A percentile compares a stretch with the other conserved stretches of the same genome.
Evolutionary conservation across 2,888 invertebrate species (phyloP).

Genomic region (Phymatocera aterrima): DNA sequence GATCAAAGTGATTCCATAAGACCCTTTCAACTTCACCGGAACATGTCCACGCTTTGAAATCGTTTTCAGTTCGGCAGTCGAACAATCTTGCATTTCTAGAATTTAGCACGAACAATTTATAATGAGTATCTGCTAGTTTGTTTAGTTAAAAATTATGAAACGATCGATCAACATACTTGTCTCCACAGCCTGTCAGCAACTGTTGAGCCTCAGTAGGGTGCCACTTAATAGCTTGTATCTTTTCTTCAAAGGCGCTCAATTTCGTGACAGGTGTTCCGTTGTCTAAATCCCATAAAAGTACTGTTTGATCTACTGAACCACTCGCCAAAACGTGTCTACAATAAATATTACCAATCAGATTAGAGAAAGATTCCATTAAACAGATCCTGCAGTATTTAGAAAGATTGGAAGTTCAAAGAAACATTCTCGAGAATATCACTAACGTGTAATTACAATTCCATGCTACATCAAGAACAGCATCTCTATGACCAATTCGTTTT

Average conservation of each 20-base stretch:
- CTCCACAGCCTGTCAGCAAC: constrained; percentile 89
- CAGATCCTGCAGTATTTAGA: neutral
- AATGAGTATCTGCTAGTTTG: constrained; percentile 8
- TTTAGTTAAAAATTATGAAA: constrained; percentile 8
- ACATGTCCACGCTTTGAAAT: constrained; percentile 83
- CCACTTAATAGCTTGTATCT: constrained; percentile 91
- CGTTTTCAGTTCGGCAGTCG: constrained; percentile 83
- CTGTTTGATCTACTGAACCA: constrained; percentile 92
- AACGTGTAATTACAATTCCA: constrained; percentile 90
- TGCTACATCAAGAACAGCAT: constrained; percentile 92
- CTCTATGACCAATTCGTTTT: constrained; percentile 86
- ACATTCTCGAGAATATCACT: constrained; percentile 59
- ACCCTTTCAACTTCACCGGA: constrained; percentile 91
- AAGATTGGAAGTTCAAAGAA: neutral
- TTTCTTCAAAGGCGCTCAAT: constrained; percentile 85
- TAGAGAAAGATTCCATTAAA: neutral
- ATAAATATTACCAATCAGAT: constrained; percentile 48
- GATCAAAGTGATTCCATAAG: constrained; percentile 88
- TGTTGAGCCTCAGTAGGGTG: constrained; percentile 90
- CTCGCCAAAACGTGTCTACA: constrained; percentile 92
- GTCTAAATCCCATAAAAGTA: constrained; percentile 95
- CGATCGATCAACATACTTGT: constrained; percentile 75
- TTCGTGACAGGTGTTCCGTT: constrained; percentile 86
- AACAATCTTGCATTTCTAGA: constrained; percentile 86
- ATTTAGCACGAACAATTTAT: too few relatives aligned